Conservation (phyloP, 1,140 invertebrate species). For the Anoplolepis gracilipes region DNA sequence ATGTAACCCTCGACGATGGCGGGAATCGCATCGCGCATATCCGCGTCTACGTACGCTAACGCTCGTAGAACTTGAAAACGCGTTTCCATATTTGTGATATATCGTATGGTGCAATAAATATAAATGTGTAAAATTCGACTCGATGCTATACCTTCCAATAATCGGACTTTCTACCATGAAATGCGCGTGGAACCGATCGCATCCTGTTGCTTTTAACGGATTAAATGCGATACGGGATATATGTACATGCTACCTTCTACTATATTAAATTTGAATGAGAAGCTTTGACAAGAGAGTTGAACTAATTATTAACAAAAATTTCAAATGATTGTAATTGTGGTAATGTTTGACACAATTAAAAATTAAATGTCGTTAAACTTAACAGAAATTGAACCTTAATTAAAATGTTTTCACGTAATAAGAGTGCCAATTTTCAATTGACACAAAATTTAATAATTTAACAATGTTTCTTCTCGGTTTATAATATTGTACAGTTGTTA, state of each 20-base stretch:
- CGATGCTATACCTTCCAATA: constrained; percentile 46
- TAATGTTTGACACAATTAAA: constrained; percentile 6
- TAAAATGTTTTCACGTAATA: not conserved
- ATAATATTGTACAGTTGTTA: not conserved
- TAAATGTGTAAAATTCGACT: constrained; percentile 56
- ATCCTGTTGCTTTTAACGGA: constrained; percentile 59
- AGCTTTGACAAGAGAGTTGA: constrained; percentile 1
- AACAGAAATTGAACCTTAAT: not conserved
- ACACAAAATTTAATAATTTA: not conserved
- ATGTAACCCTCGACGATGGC: constrained; percentile 3
- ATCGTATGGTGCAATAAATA: constrained; percentile 14
- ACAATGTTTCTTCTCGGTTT: not conserved
- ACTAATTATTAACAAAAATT: constrained; percentile 1
- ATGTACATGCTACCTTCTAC: constrained; percentile 17
- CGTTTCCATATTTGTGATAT: constrained; percentile 4
- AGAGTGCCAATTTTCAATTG: not conserved
- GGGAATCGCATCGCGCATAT: not conserved
- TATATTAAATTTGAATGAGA: constrained; percentile 48
- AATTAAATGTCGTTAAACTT: not conserved
- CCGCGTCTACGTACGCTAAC: not conserved
- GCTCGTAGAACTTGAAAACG: constrained; percentile 4
- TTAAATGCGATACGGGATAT: constrained; percentile 39
- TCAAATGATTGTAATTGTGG: not conserved
- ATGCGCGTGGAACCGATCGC: constrained; percentile 45
- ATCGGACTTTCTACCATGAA: constrained; percentile 55